These are phyloP conservation scores for Bradysia coprophila DNA, from an alignment of 1,140 invertebrate genomes.

Conservation along the genomic window DNA sequence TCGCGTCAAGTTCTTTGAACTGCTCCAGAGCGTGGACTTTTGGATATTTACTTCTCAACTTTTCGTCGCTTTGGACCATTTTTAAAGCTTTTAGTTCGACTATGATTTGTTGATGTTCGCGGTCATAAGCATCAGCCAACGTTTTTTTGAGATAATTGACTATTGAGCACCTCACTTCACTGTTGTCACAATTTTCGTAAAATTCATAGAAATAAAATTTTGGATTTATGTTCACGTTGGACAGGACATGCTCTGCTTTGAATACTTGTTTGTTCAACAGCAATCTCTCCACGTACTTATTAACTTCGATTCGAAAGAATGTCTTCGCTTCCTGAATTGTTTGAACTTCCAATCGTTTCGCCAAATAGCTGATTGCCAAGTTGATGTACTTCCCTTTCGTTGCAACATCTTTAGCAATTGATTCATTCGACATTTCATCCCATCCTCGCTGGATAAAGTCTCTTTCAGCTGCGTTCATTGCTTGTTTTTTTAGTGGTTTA, in stretches of 20 bases:
- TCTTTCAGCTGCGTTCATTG: neutral
- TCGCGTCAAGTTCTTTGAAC: no score
- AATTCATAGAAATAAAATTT: conserved; percentile 20
- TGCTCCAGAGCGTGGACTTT: no score
- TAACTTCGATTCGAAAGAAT: conserved; percentile 18
- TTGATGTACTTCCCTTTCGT: conserved; percentile 21
- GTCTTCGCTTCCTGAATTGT: conserved; percentile 11
- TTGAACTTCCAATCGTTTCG: conserved; percentile 13
- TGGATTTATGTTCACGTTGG: conserved; percentile 16
- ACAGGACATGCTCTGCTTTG: conserved; percentile 19
- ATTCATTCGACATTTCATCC: conserved; percentile 8
- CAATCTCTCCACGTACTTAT: conserved; percentile 18
- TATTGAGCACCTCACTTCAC: conserved; percentile 13
- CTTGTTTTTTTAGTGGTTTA: neutral
- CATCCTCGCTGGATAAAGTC: neutral
- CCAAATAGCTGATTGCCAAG: conserved; percentile 17
- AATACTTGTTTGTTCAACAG: conserved; percentile 18
- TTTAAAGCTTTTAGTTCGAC: no score
- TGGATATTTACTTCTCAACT: no score
- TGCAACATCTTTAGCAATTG: conserved; percentile 20
- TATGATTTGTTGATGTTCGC: no score
- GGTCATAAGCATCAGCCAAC: no score
- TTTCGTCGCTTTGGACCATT: no score
- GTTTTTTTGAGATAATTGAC: conserved; percentile 15
- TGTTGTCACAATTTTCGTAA: conserved; percentile 14